Percentiles rank a stretch among this genome's conserved stretches.
Conservation (phyloP, 2,888 invertebrate species). For the Strigamia transsilvanica region DNA sequence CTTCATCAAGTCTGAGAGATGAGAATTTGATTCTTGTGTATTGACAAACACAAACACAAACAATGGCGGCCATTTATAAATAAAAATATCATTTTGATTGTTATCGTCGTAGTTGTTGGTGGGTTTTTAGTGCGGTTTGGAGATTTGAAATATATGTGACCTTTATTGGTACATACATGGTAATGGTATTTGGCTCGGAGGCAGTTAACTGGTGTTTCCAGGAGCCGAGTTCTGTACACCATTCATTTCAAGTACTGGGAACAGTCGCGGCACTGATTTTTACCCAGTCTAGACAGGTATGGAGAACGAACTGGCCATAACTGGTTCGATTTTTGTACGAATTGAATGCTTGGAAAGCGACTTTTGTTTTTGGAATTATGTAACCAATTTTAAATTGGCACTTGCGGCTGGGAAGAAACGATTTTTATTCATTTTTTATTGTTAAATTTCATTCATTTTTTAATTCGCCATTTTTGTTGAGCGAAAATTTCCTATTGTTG, state of each 20-base stretch:
- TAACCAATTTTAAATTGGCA: not conserved
- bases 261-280: not conserved
- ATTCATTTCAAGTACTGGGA: not conserved
- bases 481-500: too few species aligned
- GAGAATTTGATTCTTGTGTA: too few species aligned
- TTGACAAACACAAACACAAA: too few species aligned
- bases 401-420: not conserved
- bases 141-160: conserved; percentile 5
- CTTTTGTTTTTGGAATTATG: not conserved
- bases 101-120: not conserved
- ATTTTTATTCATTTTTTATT: too few species aligned
- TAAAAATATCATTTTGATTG: not conserved
- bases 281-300: conserved; percentile 24
- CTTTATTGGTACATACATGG: conserved; percentile 33
- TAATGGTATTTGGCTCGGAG: conserved; percentile 38
- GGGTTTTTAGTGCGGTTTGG: not conserved
- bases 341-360: not conserved
- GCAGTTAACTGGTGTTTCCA: conserved; percentile 44
- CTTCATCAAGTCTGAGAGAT: not conserved
- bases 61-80: not conserved
- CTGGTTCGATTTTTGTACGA: not conserved
- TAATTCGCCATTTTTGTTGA: too few species aligned
- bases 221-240: not conserved
- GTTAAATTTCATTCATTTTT: too few species aligned
- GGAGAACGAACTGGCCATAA: not conserved